Evolutionary conservation across 2,888 invertebrate species (phyloP), one percentile per base, ranked within the genome.

Genomic region (Xestoiulus laeticollis): DNA sequence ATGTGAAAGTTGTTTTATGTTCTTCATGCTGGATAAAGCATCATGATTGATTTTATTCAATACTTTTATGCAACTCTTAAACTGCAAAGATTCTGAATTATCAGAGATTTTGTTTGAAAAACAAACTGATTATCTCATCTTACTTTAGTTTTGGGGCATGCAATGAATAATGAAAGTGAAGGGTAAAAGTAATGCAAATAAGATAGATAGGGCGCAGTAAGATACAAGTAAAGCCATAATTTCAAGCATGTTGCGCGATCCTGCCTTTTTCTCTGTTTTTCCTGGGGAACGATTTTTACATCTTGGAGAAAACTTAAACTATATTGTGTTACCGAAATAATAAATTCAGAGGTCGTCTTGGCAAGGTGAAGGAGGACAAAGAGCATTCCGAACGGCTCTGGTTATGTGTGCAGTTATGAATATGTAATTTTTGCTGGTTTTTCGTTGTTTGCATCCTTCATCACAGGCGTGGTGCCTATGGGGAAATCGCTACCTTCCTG

Each of bases 311-410:
- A 68, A 68, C 68, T 68, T 68, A 38, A 3, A 38, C 38, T 38
- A 6, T 38, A 68, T 68, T 68, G 68, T 68, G 26, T 68, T 68
- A 26, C 68, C 68, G 68, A 26, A 26, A 68, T 68, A 68, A 68
- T 68, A n/a, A 22, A 68, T 68, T 26, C 68, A 68, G 26, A 26
- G 68, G 68, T 68, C 68, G 68, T 10, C 68, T 26, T 26, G 8
- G 68, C 68, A 68, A 68, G 68, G 68, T 68, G 68, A 68, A 68
- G 22, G 10, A 22, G 68, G 68, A 68, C 68, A 68, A 68, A 68
- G 68, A 68, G n/a, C 68, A 68, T 68, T 68, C 68, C 68, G 68
- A 26, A 68, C 6, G 8, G 68, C 22, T 59, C n/a, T 59, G n/a
- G 16, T 59, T 59, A 10, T 48, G 59, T n/a, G 19, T 10, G 26